Evolutionary conservation across 2,113 vertebrate species (phyloP).

Genomic region (Acinonyx jubatus): DNA sequence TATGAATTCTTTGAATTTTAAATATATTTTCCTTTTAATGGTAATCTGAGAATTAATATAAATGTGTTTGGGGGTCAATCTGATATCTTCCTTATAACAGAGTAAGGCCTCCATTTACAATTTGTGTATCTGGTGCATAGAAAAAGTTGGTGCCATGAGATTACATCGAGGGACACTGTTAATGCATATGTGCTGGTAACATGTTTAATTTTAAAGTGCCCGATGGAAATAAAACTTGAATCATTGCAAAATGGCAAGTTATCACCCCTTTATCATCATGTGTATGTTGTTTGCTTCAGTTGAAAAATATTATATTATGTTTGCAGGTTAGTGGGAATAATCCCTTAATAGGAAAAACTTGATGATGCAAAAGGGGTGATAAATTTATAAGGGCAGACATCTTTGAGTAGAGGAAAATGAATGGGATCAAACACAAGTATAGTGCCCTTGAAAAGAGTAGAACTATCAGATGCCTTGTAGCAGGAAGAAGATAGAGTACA

Average conservation of each 20-base stretch:
- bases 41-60: not conserved
- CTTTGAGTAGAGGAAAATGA: not conserved
- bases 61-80: not conserved
- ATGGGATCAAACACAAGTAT: not conserved
- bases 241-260: not conserved
- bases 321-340: not conserved
- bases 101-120: not conserved
- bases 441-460: not conserved
- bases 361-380: not conserved
- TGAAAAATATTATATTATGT: not conserved
- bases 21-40: conserved; percentile 18
- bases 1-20: not conserved
- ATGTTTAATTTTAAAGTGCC: not conserved
- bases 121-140: not conserved
- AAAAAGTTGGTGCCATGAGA: not conserved
- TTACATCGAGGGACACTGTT: not conserved
- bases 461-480: too few species aligned
- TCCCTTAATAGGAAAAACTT: not conserved
- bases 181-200: not conserved
- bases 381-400: not conserved
- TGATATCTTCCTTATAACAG: not conserved
- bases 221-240: not conserved
- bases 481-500: not conserved
- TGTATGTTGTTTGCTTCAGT: not conserved
- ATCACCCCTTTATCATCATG: not conserved